A percentile compares a stretch with the other conserved stretches of the same genome.
Evolutionary conservation across 2,797 vertebrate genomes (phyloP).

Genomic region (Rhynchotus rufescens): DNA sequence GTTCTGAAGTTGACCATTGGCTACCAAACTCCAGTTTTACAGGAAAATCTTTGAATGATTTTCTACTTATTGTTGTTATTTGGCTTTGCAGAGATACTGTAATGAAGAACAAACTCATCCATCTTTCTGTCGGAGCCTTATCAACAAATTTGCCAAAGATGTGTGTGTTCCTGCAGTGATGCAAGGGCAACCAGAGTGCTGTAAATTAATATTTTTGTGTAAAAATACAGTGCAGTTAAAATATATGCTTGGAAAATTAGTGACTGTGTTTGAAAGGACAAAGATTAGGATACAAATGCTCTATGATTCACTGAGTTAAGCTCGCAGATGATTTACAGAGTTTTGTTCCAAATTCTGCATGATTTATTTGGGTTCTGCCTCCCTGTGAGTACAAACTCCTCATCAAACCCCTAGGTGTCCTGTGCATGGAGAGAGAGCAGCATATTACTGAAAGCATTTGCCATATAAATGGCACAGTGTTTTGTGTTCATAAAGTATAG

Average conservation of each 20-base stretch:
- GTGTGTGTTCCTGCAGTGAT: not conserved
- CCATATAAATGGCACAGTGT: not conserved
- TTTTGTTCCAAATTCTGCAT: not conserved
- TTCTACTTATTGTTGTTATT: conserved; percentile 24
- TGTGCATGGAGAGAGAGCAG: not conserved
- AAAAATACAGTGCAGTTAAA: not conserved
- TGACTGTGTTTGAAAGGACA: not conserved
- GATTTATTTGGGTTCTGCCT: not conserved
- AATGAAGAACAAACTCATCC: not conserved
- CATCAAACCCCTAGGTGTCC: not conserved
- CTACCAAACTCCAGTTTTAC: conserved; percentile 8
- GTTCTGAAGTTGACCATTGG: not conserved
- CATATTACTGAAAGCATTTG: not conserved
- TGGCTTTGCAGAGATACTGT: not conserved
- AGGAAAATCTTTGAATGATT: conserved; percentile 50
- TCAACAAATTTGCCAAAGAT: not conserved
- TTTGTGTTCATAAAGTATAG: not conserved
- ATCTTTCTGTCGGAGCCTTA: not conserved
- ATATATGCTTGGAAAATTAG: not conserved
- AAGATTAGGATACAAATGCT: not conserved
- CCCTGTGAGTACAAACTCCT: not conserved
- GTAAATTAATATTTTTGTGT: not conserved
- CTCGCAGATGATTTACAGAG: not conserved
- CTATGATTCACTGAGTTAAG: not conserved
- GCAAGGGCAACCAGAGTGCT: not conserved